Evolutionary conservation across 30 jellyfish, hydroid and myxozoan species (phyloP), one percentile per base, ranked within the genome.

Genomic region (Hydractinia echinata): DNA sequence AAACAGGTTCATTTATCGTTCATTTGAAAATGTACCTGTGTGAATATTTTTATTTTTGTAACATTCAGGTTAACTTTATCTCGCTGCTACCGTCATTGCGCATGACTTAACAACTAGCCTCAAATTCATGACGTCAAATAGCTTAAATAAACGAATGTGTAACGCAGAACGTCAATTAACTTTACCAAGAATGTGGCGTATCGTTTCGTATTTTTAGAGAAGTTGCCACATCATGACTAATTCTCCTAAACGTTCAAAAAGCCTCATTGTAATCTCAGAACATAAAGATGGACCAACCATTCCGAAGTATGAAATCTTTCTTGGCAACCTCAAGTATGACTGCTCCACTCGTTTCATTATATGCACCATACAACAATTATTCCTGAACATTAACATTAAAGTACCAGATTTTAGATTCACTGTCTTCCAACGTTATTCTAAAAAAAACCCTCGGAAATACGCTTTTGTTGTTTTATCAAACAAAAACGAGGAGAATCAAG

Each of bases 331-430:
- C 54, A 76, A 55, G 54, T 50, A 76, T 50, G 84, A 76, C 5
- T 8, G n/a, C 13, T 51, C 76, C 10, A 54, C 76, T 14, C 10
- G 76, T 14, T 8, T 21, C 4, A 49, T 76, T 49, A 54, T 76
- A 51, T 15, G 76, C 19, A 76, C 51, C 15, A 6, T 76, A 6
- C 84, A 76, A 55, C 76, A 76, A 55, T 50, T 76, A 6, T 76
- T 76, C 76, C 51, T 14, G 30, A 54, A 76, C 20, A 50, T 76
- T 19, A 53, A 76, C 20, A 8, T 76, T 6, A 7, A 53, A 14
- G 76, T 76, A 7, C 84, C 84, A 76, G 84, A 76, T 15, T 76
- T 76, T 76, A 48, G 84, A 14, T 76, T 76, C 81, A 76, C 84
- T 21, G 76, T 76, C 14, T 76, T 76, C 18, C 76, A 76, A 54